Evolutionary conservation across 2,888 invertebrate genomes (phyloP).

Genomic region (Azorinus chamasolen): DNA sequence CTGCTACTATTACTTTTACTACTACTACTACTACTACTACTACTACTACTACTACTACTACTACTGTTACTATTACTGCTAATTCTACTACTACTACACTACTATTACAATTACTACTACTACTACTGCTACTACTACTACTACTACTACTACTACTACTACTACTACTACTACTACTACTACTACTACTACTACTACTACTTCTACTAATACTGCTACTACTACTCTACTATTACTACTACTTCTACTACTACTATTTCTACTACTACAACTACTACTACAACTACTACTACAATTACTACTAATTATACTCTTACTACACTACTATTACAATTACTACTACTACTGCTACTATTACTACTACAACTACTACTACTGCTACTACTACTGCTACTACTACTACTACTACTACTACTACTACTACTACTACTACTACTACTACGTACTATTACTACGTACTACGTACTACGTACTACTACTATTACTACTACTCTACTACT

Average conservation of each 20-base stretch:
- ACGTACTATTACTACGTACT: too few relatives aligned
- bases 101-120: not conserved
- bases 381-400: not conserved
- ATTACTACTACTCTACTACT: too few relatives aligned
- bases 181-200: conserved; percentile 3
- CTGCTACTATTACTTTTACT: not conserved
- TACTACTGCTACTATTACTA: not conserved
- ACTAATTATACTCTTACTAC: not conserved
- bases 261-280: too few relatives aligned
- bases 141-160: conserved; percentile 1
- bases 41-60: not conserved
- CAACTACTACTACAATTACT: not conserved
- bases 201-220: too few relatives aligned
- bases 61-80: too few relatives aligned
- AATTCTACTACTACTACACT: too few relatives aligned
- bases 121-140: conserved; percentile 1
- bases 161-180: conserved; percentile 3
- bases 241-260: too few relatives aligned
- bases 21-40: not conserved
- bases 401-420: not conserved
- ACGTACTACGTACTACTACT: too few relatives aligned
- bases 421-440: too few relatives aligned
- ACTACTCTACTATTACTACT: too few relatives aligned
- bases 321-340: not conserved
- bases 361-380: not conserved